phyloP scores from a whole-genome alignment of 1,140 invertebrate species.

The Leptinotarsa undecemlineata region DNA sequence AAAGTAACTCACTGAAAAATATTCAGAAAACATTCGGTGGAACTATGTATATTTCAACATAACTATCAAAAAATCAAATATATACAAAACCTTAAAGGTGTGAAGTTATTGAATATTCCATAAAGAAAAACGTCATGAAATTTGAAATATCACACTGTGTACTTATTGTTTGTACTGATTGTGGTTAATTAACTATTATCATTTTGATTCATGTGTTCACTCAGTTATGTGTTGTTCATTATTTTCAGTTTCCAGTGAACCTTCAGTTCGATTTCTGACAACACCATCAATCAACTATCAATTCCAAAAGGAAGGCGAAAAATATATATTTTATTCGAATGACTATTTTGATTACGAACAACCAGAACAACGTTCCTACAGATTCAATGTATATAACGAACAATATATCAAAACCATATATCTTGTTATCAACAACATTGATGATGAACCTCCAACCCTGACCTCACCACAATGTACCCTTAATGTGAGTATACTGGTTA shows the following conservation, averaged over 20 bases:
- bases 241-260: conserved; percentile 3
- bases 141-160: no score
- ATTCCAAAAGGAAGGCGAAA: neutral
- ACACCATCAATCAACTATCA: neutral
- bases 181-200: no score
- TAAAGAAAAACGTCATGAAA: no score
- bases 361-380: conserved; percentile 12
- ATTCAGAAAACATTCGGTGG: no score
- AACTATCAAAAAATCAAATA: no score
- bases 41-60: no score
- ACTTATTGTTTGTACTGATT: no score
- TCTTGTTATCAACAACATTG: conserved; percentile 29
- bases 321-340: conserved; percentile 24
- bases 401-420: neutral
- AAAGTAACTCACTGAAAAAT: no score
- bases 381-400: neutral
- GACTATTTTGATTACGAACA: conserved; percentile 33
- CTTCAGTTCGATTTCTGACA: neutral
- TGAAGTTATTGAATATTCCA: no score
- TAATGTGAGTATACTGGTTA: conserved; percentile 19
- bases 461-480: conserved; percentile 26
- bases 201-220: no score
- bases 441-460: conserved; percentile 32
- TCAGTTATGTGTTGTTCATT: no score
- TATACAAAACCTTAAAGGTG: no score